Base-by-base conservation (phyloP, 2,888 invertebrate species). In the Pimpla rufipes region DNA sequence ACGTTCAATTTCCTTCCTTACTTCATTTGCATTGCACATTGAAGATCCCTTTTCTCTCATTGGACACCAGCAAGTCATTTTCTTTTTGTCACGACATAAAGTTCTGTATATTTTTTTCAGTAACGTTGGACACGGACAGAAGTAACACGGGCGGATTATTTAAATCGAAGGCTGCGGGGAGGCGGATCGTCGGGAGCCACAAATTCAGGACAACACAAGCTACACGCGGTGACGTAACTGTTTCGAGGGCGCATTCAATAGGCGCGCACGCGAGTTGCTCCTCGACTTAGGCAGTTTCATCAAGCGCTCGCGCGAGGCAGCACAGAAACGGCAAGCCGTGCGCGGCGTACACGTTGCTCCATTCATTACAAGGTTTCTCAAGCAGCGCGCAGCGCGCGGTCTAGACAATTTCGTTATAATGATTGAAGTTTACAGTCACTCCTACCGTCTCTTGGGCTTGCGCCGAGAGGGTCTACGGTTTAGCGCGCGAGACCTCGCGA, bases 321-420 rank as follows among this genome's bases (percentile, higher is more conserved):
- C 62, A 40, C 18, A 16, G 10, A 16, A 3, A 21, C 21, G 6
- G 21, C 18, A 23, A 23, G 21, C n/a, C 66, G 66, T 23, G 18
- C 4, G 1, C 37, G 0, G 5, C 11, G 29, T 45, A 70, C 47
- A 68, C 23, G 68, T 68, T 50, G 45, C 40, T 73, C 67, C 77
- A 77, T 83, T 80, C 83, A 77, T 80, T 83, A 83, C 68, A 77
- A 80, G 73, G 77, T 80, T 80, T 77, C 83, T 83, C 77, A 68
- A 80, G 77, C 62, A 74, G 68, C 59, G 47, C 62, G 37, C 73
- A 62, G 21, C 67, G 55, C 64, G 37, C 71, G 76, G 66, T 86
- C 82, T 80, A 86, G 86, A 87, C 88, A 90, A 90, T 88, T 90
- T 88, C 87, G 88, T 90, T 90, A 90, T 90, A 90, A 90, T 89